A percentile compares a stretch with the other conserved stretches of the same genome.
These are phyloP conservation scores for Rhinoderma darwinii DNA, from an alignment of 2,113 vertebrate species.

Conservation along the genomic window DNA sequence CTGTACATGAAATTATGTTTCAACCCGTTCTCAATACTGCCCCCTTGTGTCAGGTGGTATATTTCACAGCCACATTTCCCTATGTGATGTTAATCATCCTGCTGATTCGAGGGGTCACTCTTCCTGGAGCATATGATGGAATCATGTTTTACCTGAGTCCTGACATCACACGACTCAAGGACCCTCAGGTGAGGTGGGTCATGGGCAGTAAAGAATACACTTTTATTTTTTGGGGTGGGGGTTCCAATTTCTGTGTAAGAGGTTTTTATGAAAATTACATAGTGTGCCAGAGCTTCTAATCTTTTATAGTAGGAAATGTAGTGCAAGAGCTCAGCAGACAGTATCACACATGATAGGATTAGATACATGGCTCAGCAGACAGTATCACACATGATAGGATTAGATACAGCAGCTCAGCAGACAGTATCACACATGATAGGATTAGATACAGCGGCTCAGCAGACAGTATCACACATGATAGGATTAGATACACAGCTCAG, in stretches of 20 bases:
- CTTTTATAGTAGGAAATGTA: neutral
- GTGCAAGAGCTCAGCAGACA: neutral
- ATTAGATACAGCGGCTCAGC: neutral
- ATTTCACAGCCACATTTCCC: conserved; percentile 94
- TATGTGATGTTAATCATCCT: conserved; percentile 92
- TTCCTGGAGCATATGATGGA: conserved; percentile 86
- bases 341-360: no score
- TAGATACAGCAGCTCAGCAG: no score
- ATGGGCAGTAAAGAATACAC: neutral
- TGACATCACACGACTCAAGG: conserved; percentile 82
- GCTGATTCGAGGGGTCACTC: conserved; percentile 85
- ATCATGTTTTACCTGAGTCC: conserved; percentile 93
- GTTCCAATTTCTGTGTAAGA: no score
- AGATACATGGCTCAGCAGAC: neutral
- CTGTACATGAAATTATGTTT: neutral
- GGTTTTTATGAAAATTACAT: neutral
- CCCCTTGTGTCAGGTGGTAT: conserved; percentile 82
- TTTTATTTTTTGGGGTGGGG: neutral
- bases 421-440: no score
- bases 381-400: no score
- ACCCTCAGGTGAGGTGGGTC: conserved; percentile 84
- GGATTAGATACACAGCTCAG: neutral
- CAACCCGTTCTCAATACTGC: conserved; percentile 45
- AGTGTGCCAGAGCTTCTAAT: neutral
- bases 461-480: neutral